A percentile compares a stretch with the other conserved stretches of the same genome.
These are phyloP conservation scores for Drosophila birchii DNA, from an alignment of 2,888 invertebrate genomes.

Conservation along the genomic window DNA sequence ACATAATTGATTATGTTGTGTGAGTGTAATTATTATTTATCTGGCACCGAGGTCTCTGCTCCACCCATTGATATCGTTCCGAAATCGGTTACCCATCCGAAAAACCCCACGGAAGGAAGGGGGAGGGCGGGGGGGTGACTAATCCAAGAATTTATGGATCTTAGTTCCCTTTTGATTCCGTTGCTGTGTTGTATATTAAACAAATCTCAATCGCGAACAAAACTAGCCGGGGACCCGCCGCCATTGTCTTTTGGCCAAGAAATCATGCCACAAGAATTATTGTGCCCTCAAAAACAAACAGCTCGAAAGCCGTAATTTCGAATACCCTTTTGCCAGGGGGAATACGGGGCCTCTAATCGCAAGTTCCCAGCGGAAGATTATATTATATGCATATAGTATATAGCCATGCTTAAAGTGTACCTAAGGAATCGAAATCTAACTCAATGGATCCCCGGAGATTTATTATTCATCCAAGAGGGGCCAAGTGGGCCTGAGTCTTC, in stretches of 20 bases:
- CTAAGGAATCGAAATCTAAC: not conserved
- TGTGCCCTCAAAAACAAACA: slow-evolving; percentile 20
- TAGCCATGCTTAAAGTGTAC: not conserved
- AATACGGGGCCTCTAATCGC: slow-evolving; percentile 20
- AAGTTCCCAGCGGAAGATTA: slow-evolving; percentile 10
- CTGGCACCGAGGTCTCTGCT: slow-evolving; percentile 44
- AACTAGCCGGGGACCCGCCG: slow-evolving; percentile 58
- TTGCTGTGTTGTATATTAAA: slow-evolving; percentile 64
- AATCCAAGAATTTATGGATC: slow-evolving; percentile 44
- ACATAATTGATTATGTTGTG: slow-evolving; percentile 81
- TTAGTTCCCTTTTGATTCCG: slow-evolving; percentile 20
- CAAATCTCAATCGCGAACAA: slow-evolving; percentile 61
- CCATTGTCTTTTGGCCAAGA: slow-evolving; percentile 69
- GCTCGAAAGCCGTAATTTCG: slow-evolving; percentile 1
- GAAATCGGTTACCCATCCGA: slow-evolving; percentile 14
- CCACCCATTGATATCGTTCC: slow-evolving; percentile 26
- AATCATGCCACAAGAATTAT: slow-evolving; percentile 53
- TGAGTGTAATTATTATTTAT: slow-evolving; percentile 81
- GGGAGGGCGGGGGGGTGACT: slow-evolving; percentile 24
- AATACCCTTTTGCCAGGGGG: slow-evolving; percentile 25
- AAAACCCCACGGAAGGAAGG: not conserved
- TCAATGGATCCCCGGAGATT: slow-evolving; percentile 16
- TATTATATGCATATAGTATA: not conserved
- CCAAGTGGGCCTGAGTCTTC: not conserved
- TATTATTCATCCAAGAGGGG: not conserved